Evolutionary conservation across 1,140 invertebrate genomes (phyloP).

Genomic region (Brachionus rubens): DNA sequence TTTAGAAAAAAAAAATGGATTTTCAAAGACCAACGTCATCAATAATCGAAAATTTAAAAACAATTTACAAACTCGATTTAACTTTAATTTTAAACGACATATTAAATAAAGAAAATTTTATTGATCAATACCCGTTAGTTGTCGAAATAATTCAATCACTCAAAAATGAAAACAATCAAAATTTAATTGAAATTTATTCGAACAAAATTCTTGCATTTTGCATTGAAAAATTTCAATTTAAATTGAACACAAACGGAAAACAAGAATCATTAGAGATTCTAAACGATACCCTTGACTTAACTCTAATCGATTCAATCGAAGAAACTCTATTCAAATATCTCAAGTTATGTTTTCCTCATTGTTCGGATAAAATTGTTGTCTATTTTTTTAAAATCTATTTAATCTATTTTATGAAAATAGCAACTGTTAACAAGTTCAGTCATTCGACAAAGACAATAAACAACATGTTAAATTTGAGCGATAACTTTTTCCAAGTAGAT

Average conservation of each 20-base stretch:
- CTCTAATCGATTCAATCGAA: background rate
- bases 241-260: background rate
- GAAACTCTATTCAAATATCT: constrained; percentile 23
- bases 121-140: constrained; percentile 23
- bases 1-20: background rate
- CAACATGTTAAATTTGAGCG: background rate
- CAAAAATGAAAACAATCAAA: constrained; percentile 3
- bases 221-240: constrained; percentile 19
- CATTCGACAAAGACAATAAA: background rate
- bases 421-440: background rate
- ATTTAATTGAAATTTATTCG: constrained; percentile 6
- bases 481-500: background rate
- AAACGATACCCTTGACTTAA: background rate
- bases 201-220: constrained; percentile 32
- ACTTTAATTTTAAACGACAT: constrained; percentile 16
- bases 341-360: background rate
- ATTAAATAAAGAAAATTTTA: constrained; percentile 7
- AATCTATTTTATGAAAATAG: constrained; percentile 1
- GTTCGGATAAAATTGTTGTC: background rate
- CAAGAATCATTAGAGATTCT: background rate
- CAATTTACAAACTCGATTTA: constrained; percentile 31
- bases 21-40: background rate
- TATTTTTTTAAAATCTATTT: background rate
- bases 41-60: constrained; percentile 38
- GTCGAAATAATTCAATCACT: background rate